These are phyloP conservation scores for Girardinus metallicus DNA, from an alignment of 2,797 vertebrate species.

Conservation along the genomic window DNA sequence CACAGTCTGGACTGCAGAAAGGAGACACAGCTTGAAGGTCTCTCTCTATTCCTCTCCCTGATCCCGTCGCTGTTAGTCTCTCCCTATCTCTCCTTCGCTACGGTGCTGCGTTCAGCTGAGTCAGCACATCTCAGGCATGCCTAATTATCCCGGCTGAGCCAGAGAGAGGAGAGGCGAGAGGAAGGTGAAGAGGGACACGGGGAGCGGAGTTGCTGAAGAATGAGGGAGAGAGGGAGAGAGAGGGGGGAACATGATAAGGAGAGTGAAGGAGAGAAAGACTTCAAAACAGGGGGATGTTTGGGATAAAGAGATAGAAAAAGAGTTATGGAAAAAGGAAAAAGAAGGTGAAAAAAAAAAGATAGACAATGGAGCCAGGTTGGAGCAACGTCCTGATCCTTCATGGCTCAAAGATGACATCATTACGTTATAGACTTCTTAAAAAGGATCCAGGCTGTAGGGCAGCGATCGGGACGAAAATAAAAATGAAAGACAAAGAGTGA, in stretches of 20 bases:
- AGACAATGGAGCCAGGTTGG: slow-evolving; percentile 29
- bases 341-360: slow-evolving; percentile 15
- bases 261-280: neutral
- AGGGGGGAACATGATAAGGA: neutral
- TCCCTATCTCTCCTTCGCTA: slow-evolving; percentile 48
- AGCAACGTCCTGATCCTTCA: slow-evolving; percentile 58
- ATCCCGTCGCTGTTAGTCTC: slow-evolving; percentile 31
- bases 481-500: slow-evolving; percentile 33
- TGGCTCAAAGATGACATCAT: slow-evolving; percentile 57
- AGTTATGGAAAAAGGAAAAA: slow-evolving; percentile 2
- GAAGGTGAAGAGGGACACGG: slow-evolving; percentile 18
- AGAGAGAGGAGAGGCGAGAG: slow-evolving; percentile 34
- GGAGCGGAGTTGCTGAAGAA: slow-evolving; percentile 16
- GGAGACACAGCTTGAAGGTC: slow-evolving; percentile 75
- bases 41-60: slow-evolving; percentile 49
- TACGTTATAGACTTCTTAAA: slow-evolving; percentile 38
- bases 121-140: slow-evolving; percentile 76
- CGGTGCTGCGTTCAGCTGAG: slow-evolving; percentile 67
- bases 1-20: slow-evolving; percentile 72
- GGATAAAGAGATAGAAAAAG: neutral
- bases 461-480: slow-evolving; percentile 25
- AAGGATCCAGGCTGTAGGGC: slow-evolving; percentile 53
- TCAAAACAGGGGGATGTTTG: slow-evolving; percentile 1
- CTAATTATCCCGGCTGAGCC: slow-evolving; percentile 75
- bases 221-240: no score